These are phyloP conservation scores for Balaenoptera acutorostrata DNA, from an alignment of 2,113 vertebrate genomes.

Conservation along the genomic window DNA sequence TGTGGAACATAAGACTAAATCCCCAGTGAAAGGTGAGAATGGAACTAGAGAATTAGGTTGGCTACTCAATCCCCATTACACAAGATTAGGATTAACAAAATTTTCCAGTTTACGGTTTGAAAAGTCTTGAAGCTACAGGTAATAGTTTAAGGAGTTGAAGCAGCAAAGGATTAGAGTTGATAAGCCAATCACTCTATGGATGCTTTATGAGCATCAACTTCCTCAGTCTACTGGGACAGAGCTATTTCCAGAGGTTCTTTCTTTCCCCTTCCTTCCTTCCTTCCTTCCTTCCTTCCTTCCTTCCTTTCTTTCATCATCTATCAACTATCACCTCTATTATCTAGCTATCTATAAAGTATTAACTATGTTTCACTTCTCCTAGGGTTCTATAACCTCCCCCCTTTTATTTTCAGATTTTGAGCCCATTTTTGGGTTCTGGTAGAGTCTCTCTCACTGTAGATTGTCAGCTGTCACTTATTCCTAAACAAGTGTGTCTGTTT, in stretches of 20 bases:
- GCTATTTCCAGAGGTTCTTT: not conserved
- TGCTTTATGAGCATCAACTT: not conserved
- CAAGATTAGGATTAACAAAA: not conserved
- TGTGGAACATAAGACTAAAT: not conserved
- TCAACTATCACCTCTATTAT: not conserved
- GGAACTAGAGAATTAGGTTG: not conserved
- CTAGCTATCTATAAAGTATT: not conserved
- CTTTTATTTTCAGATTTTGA: not conserved
- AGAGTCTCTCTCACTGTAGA: not conserved
- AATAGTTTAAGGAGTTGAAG: not conserved
- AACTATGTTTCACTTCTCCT: not conserved
- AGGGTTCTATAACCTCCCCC: not conserved
- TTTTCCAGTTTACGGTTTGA: not conserved
- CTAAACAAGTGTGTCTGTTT: not conserved
- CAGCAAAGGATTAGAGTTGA: not conserved
- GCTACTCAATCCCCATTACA: not conserved
- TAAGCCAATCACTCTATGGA: not conserved
- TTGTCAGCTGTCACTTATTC: not conserved
- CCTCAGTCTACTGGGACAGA: not conserved
- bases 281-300: too few relatives aligned
- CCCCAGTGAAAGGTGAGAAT: not conserved
- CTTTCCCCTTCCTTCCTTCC: too few relatives aligned
- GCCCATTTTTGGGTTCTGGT: not conserved
- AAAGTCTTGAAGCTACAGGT: not conserved
- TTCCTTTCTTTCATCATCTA: not conserved